These are phyloP conservation scores for Germaria angustata DNA, from an alignment of 2,888 invertebrate species.

Conservation along the genomic window DNA sequence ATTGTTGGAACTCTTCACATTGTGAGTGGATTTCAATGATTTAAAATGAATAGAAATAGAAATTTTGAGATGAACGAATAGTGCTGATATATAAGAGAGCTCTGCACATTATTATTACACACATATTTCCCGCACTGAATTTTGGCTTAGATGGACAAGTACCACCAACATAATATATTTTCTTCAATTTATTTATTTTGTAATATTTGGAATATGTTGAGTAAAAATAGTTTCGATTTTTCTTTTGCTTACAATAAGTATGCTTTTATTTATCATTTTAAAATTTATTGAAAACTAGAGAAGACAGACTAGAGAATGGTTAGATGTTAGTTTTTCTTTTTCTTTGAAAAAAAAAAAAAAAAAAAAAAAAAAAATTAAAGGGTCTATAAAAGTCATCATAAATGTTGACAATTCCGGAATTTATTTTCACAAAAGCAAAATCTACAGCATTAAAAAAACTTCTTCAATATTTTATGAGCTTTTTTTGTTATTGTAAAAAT, in stretches of 20 bases:
- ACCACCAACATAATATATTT: neutral
- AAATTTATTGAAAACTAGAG: neutral
- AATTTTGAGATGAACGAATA: too few species aligned
- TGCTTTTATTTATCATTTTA: slow-evolving; percentile 13
- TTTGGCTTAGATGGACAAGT: neutral
- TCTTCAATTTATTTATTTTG: neutral
- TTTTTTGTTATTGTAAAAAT: slow-evolving; percentile 41
- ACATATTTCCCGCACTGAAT: neutral
- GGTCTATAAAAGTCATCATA: slow-evolving; percentile 66
- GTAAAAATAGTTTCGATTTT: slow-evolving; percentile 1
- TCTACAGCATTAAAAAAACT: slow-evolving; percentile 43
- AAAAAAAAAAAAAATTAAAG: slow-evolving; percentile 46
- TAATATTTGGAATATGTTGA: neutral
- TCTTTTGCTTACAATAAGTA: neutral
- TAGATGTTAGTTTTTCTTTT: slow-evolving; percentile 25
- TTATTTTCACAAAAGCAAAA: slow-evolving; percentile 38
- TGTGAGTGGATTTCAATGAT: neutral
- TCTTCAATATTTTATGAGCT: slow-evolving; percentile 54
- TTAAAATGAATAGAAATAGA: neutral
- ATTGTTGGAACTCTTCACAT: too few species aligned
- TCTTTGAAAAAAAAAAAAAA: too few species aligned
- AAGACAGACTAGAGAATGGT: slow-evolving; percentile 1
- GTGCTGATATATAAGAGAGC: too few species aligned
- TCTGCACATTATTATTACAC: slow-evolving; percentile 19
- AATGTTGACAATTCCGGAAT: slow-evolving; percentile 59